Conservation (phyloP, 2,888 invertebrate genomes). For the Parascotia fuliginaria region DNA sequence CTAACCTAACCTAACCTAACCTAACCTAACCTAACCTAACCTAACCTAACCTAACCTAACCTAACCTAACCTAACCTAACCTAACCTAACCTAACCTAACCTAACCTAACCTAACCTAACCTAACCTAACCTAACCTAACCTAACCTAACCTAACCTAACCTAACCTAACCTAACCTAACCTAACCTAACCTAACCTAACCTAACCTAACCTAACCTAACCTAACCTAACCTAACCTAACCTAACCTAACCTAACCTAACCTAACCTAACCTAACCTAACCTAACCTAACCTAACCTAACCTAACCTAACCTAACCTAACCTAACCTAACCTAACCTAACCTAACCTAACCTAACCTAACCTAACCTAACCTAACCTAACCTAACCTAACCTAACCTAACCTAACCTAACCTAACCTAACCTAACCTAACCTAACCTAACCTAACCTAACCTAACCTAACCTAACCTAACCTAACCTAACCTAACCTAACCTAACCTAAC, state of each 20-base stretch:
- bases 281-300: conserved; percentile 29
- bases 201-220: conserved; percentile 35
- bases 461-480: conserved; percentile 14
- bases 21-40: conserved; percentile 39
- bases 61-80: conserved; percentile 40
- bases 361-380: conserved; percentile 37
- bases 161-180: conserved; percentile 41
- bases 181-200: conserved; percentile 30
- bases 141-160: conserved; percentile 34
- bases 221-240: conserved; percentile 30
- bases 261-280: conserved; percentile 15
- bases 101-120: conserved; percentile 31
- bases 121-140: conserved; percentile 33
- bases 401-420: conserved; percentile 32
- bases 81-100: conserved; percentile 41
- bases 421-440: conserved; percentile 25
- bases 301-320: conserved; percentile 33
- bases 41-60: conserved; percentile 35
- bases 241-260: conserved; percentile 32
- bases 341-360: conserved; percentile 28
- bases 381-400: conserved; percentile 34
- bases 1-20: conserved; percentile 35
- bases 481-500: conserved; percentile 15
- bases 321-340: conserved; percentile 22
- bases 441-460: conserved; percentile 23